These are phyloP conservation scores for Syrmaticus mikado DNA, from an alignment of 2,113 vertebrate species.

Conservation along the genomic window DNA sequence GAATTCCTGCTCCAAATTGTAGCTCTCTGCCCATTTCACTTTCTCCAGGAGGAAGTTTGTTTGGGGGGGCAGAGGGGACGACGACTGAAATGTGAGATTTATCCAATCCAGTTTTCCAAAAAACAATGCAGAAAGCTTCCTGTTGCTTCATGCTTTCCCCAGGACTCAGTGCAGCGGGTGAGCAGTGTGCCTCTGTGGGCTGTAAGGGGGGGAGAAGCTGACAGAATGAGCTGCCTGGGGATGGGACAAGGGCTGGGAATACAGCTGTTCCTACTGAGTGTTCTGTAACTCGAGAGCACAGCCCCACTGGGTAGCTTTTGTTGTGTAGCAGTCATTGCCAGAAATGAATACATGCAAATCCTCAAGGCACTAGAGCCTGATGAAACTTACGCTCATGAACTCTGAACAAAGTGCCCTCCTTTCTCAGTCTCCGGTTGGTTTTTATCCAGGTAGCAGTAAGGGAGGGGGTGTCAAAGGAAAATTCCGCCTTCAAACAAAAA, in stretches of 20 bases:
- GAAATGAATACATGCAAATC: background rate
- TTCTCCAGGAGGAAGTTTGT: slow-evolving; percentile 24
- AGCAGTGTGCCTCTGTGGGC: background rate
- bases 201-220: background rate
- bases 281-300: background rate
- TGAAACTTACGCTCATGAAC: background rate
- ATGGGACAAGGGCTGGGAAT: background rate
- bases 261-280: background rate
- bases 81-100: background rate
- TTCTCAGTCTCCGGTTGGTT: background rate
- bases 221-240: background rate
- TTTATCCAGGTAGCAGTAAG: background rate
- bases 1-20: background rate
- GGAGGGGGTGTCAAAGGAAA: background rate
- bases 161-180: rapidly evolving
- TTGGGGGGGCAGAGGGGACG: background rate
- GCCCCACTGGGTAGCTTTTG: background rate
- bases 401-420: background rate
- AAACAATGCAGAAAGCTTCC: background rate
- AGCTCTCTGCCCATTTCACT: background rate
- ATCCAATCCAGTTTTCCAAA: background rate
- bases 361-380: background rate
- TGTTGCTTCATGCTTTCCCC: background rate
- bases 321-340: background rate
- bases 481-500: background rate